Conservation (phyloP, 1,140 invertebrate genomes). For the Ceratosolen solmsi region DNA sequence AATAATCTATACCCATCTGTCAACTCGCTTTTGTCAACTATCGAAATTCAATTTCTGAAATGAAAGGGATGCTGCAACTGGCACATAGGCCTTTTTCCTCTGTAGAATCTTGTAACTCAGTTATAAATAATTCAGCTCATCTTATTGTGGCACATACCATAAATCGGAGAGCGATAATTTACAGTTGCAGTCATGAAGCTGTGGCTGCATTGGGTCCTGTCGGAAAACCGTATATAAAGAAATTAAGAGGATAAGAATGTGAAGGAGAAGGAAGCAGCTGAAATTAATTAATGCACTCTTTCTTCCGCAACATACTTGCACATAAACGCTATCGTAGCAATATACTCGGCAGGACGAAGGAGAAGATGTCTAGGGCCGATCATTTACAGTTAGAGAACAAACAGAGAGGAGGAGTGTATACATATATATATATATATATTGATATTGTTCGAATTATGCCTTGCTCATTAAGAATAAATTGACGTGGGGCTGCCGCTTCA, state of each 20-base stretch:
- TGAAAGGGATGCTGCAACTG: too few relatives aligned
- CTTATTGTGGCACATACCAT: not conserved
- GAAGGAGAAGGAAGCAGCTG: constrained; percentile 44
- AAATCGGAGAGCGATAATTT: constrained; percentile 29
- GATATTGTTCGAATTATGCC: constrained; percentile 47
- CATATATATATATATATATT: constrained; percentile 27
- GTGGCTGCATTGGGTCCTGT: not conserved
- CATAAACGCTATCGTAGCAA: not conserved
- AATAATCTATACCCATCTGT: too few relatives aligned
- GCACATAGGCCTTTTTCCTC: too few relatives aligned
- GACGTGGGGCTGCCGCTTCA: constrained; percentile 33
- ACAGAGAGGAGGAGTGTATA: not conserved
- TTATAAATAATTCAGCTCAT: constrained; percentile 10
- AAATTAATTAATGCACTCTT: constrained; percentile 42
- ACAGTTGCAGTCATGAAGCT: not conserved
- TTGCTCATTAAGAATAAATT: constrained; percentile 46
- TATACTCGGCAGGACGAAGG: not conserved
- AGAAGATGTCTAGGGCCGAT: not conserved
- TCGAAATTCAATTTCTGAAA: too few relatives aligned
- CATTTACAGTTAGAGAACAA: constrained; percentile 15
- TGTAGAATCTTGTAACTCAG: constrained; percentile 2
- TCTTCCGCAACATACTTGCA: not conserved
- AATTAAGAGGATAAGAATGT: not conserved
- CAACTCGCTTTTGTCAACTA: too few relatives aligned
- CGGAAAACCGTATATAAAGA: not conserved